These are phyloP conservation scores for Siderastrea radians DNA, from an alignment of 92 coral and sea anemone genomes.

Conservation along the genomic window DNA sequence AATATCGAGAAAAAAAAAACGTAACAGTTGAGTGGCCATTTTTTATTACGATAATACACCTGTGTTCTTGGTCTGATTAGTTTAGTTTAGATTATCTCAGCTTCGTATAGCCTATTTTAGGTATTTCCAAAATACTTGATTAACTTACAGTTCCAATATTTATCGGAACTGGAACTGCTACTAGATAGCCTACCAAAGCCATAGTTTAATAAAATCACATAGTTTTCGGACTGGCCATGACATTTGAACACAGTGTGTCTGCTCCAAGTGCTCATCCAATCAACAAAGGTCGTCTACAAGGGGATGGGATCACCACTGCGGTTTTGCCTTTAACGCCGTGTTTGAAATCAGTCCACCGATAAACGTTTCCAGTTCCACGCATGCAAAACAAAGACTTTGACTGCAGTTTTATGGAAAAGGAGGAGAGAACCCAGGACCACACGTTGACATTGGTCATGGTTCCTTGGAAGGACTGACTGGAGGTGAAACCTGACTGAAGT, in stretches of 20 bases:
- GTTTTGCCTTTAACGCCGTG: not conserved
- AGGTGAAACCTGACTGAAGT: slow-evolving; percentile 71
- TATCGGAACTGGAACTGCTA: too few species aligned
- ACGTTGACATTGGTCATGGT: slow-evolving; percentile 81
- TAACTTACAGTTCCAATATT: too few species aligned
- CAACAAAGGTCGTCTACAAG: not conserved
- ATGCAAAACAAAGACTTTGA: slow-evolving; percentile 81
- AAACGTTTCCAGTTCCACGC: slow-evolving; percentile 72
- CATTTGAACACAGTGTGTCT: slow-evolving; percentile 6
- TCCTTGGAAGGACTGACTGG: slow-evolving; percentile 83
- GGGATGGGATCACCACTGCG: slow-evolving; percentile 8
- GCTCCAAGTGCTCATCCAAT: not conserved
- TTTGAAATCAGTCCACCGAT: not conserved
- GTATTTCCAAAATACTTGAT: too few species aligned
- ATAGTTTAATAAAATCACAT: not conserved
- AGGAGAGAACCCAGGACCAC: slow-evolving; percentile 77
- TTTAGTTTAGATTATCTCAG: too few species aligned
- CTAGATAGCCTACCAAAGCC: too few species aligned
- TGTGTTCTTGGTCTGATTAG: too few species aligned
- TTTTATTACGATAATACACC: too few species aligned
- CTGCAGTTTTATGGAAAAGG: slow-evolving; percentile 52
- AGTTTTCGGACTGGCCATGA: not conserved
- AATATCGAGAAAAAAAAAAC: too few species aligned
- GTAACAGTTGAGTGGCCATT: too few species aligned
- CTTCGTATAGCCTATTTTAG: too few species aligned